A percentile compares a stretch with the other conserved stretches of the same genome.
Evolutionary conservation across 2,797 vertebrate genomes (phyloP).

Genomic region (Hypotaenidia okinawae): DNA sequence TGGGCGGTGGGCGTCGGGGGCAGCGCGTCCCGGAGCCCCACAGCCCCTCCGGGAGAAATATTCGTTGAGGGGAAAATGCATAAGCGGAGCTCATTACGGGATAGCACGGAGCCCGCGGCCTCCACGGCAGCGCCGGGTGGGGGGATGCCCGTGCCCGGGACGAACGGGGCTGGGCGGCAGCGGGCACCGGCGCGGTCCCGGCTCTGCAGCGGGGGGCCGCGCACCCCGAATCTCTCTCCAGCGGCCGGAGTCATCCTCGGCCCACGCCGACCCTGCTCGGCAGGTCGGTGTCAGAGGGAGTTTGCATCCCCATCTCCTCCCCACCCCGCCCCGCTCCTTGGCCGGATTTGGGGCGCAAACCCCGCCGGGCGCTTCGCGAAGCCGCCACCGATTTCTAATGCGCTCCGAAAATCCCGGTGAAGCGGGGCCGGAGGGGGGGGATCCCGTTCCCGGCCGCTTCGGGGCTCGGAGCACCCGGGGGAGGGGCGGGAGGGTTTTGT

Average conservation of each 20-base stretch:
- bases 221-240: neutral
- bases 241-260: too few species aligned
- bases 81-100: neutral
- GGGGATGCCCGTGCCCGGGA: neutral
- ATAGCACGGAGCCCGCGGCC: neutral
- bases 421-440: accelerated
- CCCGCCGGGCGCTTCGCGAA: accelerated
- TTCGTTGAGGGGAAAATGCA: constrained; percentile 30
- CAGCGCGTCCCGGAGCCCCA: neutral
- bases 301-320: too few species aligned
- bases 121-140: neutral
- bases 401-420: neutral
- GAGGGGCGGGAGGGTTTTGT: accelerated
- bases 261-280: neutral
- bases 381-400: neutral
- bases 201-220: neutral
- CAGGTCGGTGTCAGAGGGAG: accelerated
- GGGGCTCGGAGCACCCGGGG: neutral
- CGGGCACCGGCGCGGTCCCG: neutral
- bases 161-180: neutral
- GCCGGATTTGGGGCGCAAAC: neutral
- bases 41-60: neutral
- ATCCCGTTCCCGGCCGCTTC: neutral
- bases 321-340: accelerated
- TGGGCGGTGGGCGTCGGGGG: accelerated